These are phyloP conservation scores for Alloscopus bannaensis DNA, from an alignment of 2,888 invertebrate species.

Conservation along the genomic window DNA sequence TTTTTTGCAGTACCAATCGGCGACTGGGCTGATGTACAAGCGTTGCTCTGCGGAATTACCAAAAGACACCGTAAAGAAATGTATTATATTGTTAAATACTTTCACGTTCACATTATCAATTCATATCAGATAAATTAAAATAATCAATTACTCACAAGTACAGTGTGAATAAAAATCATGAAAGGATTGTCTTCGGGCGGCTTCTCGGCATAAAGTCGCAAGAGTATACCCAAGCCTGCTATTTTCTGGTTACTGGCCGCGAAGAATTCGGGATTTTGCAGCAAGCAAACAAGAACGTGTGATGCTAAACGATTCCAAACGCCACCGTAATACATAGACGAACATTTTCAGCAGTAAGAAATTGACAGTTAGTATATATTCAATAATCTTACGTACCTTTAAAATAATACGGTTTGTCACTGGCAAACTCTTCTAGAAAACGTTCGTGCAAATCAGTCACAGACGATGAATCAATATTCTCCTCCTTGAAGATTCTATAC, in stretches of 20 bases:
- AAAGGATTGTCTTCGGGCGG: constrained; percentile 83
- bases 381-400: constrained; percentile 23
- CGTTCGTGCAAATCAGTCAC: constrained; percentile 36
- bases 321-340: too few species aligned
- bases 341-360: too few species aligned
- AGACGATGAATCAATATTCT: constrained; percentile 1
- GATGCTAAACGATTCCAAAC: constrained; percentile 77
- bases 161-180: constrained; percentile 82
- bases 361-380: background rate
- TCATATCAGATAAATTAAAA: too few species aligned
- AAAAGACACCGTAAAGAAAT: background rate
- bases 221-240: constrained; percentile 82
- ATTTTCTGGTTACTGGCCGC: constrained; percentile 82
- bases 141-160: constrained; percentile 81
- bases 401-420: constrained; percentile 51
- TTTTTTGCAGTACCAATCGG: constrained; percentile 74
- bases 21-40: constrained; percentile 32
- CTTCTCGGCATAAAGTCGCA: constrained; percentile 81
- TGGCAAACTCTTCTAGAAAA: constrained; percentile 43
- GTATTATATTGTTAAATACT: background rate
- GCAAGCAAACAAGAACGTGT: constrained; percentile 80
- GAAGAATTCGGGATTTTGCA: constrained; percentile 84
- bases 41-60: constrained; percentile 19
- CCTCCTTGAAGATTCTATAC: background rate
- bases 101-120: background rate